Evolutionary conservation across 2,797 vertebrate species (phyloP), one percentile per base, ranked within the genome.

Genomic region (Pipistrellus kuhlii): DNA sequence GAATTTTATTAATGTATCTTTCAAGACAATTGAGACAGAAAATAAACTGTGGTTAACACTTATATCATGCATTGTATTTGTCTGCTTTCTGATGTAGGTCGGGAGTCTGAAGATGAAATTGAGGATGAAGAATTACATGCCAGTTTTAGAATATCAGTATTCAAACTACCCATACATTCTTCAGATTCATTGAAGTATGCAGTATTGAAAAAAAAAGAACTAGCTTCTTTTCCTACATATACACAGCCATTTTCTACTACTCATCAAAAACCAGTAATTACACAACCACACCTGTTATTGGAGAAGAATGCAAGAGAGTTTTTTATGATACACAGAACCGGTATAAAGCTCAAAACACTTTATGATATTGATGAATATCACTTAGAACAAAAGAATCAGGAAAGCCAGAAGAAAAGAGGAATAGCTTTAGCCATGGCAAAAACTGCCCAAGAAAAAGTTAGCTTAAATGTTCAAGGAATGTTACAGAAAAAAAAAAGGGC

Each of bases 281-380:
- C 83, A 88, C 23, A 85, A 92, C 89, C 84, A 64, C 48, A 73
- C 23, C 2, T 76, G 27, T 25, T 68, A 0, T 71, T 57, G 2
- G 68, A 92, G 21, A 96, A 14, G 20, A 78, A 77, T 2, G 9
- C 85, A 48, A 97, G 51, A 38, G 32, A 87, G 3, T 95, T 95
- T 88, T 73, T 93, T 32, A 32, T 48, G 75, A 73, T 90, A 82
- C 48, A 69, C 3, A 92, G 89, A 81, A 41, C 80, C 48, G 62
- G 73, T 27, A 68, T 98, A 32, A 97, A 95, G 53, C 95, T 98
- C 25, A 72, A 73, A 41, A 62, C 86, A 11, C 80, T 98, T 85
- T 62, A 32, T 72, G 93, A 97, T 17, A 88, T 98, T 78, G 98
- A 98, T 57, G 97, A 92, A 93, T 96, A 94, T 32, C 96, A 97